These are phyloP conservation scores for Chauna torquata DNA, from an alignment of 2,113 vertebrate species.

Conservation along the genomic window DNA sequence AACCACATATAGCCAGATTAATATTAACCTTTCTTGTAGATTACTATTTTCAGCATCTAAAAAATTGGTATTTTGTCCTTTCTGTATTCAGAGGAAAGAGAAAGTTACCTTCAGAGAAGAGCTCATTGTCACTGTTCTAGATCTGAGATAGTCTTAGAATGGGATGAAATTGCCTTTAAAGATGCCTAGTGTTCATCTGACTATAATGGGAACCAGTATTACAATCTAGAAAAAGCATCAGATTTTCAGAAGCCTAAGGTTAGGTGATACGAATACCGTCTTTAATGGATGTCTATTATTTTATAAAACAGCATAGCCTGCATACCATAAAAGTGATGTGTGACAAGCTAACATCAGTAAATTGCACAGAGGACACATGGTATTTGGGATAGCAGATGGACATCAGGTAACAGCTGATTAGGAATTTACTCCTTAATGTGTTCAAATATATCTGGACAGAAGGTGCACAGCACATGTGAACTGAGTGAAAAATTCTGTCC, in stretches of 20 bases:
- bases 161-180: background rate
- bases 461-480: background rate
- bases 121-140: background rate
- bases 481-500: slow-evolving; percentile 36
- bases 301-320: background rate
- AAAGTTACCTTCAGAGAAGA: background rate
- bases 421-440: slow-evolving; percentile 18
- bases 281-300: background rate
- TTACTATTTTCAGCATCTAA: background rate
- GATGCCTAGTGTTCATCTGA: background rate
- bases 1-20: background rate
- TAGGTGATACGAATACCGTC: background rate
- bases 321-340: background rate
- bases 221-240: background rate
- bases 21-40: background rate
- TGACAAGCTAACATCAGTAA: background rate
- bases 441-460: slow-evolving; percentile 51
- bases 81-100: background rate
- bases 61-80: background rate
- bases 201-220: background rate
- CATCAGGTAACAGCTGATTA: slow-evolving; percentile 46
- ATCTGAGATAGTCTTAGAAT: background rate
- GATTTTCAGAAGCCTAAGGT: background rate
- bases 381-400: slow-evolving; percentile 44
- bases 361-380: background rate